A percentile compares a stretch with the other conserved stretches of the same genome.
Evolutionary conservation across 1,140 invertebrate genomes (phyloP).

Genomic region (Apis dorsata): DNA sequence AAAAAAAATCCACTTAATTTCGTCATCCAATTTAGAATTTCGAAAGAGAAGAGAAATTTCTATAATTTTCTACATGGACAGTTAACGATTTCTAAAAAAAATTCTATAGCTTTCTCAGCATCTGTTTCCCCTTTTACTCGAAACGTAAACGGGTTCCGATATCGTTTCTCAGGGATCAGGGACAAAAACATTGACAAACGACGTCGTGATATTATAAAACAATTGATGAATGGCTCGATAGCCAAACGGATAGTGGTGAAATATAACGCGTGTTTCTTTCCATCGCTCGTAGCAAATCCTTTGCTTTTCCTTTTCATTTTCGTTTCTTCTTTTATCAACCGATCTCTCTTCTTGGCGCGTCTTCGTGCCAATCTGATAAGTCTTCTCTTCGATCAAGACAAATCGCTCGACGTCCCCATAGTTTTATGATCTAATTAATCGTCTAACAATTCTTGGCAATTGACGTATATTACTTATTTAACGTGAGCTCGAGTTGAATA

Average conservation of each 20-base stretch:
- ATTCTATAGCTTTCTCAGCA: constrained; percentile 17
- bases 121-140: constrained; percentile 24
- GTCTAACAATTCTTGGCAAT: constrained; percentile 47
- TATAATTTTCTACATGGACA: constrained; percentile 45
- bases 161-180: constrained; percentile 7
- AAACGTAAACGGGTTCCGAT: not conserved
- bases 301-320: constrained; percentile 21
- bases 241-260: constrained; percentile 8
- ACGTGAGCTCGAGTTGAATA: too few relatives aligned
- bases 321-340: constrained; percentile 11
- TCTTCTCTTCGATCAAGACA: constrained; percentile 74
- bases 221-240: constrained; percentile 73
- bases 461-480: not conserved
- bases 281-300: constrained; percentile 6
- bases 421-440: constrained; percentile 74
- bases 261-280: constrained; percentile 13
- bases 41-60: constrained; percentile 12
- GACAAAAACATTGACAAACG: constrained; percentile 66
- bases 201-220: constrained; percentile 71
- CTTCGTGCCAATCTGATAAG: constrained; percentile 60
- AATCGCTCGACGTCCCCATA: constrained; percentile 67
- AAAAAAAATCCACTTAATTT: not conserved
- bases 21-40: not conserved
- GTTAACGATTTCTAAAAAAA: constrained; percentile 27
- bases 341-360: constrained; percentile 7